Evolutionary conservation across 1,140 invertebrate species (phyloP).

Genomic region (Amphibalanus amphitrite): DNA sequence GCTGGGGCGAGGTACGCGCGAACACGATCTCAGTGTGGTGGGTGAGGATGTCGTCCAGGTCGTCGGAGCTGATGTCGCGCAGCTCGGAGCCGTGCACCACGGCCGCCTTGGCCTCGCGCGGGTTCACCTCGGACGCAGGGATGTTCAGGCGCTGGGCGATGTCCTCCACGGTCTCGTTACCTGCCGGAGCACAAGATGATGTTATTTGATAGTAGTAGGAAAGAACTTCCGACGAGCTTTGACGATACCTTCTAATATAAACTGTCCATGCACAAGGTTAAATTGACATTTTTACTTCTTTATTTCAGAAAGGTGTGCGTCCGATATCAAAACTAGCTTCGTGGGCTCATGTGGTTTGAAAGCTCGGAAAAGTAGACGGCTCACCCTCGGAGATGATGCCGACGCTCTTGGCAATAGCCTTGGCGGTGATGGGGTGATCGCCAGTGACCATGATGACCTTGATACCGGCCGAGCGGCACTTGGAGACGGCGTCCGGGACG

Average conservation of each 20-base stretch:
- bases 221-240: too few species aligned
- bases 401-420: slow-evolving; percentile 50
- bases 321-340: too few species aligned
- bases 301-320: too few species aligned
- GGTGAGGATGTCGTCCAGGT: slow-evolving; percentile 42
- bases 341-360: too few species aligned
- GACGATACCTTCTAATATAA: too few species aligned
- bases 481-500: slow-evolving; percentile 51
- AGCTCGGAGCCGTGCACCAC: slow-evolving; percentile 54
- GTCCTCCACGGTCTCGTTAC: slow-evolving; percentile 48
- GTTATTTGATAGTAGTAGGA: too few species aligned
- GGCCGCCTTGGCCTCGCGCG: slow-evolving; percentile 37
- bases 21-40: slow-evolving; percentile 62
- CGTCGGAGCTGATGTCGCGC: slow-evolving; percentile 37
- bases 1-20: slow-evolving; percentile 62
- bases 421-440: slow-evolving; percentile 65
- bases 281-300: too few species aligned
- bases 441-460: slow-evolving; percentile 66
- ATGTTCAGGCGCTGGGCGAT: slow-evolving; percentile 40
- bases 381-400: slow-evolving; percentile 44
- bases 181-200: too few species aligned
- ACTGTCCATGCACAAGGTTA: too few species aligned
- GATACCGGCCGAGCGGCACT: slow-evolving; percentile 53
- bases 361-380: too few species aligned
- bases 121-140: slow-evolving; percentile 32